Base-by-base conservation (phyloP, 2,797 vertebrate genomes). In the Cyprinodon diabolis region DNA sequence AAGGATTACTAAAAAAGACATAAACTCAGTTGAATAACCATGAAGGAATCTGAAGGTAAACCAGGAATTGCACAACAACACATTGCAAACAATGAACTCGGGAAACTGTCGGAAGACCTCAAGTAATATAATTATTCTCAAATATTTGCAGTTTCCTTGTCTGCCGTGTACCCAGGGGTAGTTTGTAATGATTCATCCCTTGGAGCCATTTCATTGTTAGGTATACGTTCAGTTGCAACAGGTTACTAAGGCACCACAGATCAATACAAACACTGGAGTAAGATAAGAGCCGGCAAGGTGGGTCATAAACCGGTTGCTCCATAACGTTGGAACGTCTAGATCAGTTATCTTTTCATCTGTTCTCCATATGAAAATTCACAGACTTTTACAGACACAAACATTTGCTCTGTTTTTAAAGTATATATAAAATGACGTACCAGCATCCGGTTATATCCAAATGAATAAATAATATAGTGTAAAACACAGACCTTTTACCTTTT, bases 251-350 rank as follows among this genome's bases (percentile, higher is more conserved):
- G 11, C 37, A 7, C 7, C 19, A 13, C 37, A 12, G 21, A 14
- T 65, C 45, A 47, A 65, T 47, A 23, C 40, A 45, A 65, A 65
- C 62, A 47, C 6, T 65, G 43, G 21, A 65, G 62, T 65, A 47
- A 65, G 62, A 65, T 47, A 23, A 43, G 11, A 45, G 40, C 6
- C 43, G 13, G 40, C 40, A 40, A 14, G 62, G 5, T 19, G 12
- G 40, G 40, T 23, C 12, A 45, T 65, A 45, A 65, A 65, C 40
- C 12, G 21, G 43, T 65, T 47, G 40, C 11, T 23, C 62, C 12
- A n/a, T n/a, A 47, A 65, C 9, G 62, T 6, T 23, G 40, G 7
- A 65, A 65, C 62, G n/a, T 65, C 21, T 47, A 21, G 21, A 45
- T 23, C 21, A 23, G 6, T 21, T 65, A 47, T 23, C 62, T 65